Base-by-base conservation (phyloP, 2,113 vertebrate species). In the Eptatretus burgeri region DNA sequence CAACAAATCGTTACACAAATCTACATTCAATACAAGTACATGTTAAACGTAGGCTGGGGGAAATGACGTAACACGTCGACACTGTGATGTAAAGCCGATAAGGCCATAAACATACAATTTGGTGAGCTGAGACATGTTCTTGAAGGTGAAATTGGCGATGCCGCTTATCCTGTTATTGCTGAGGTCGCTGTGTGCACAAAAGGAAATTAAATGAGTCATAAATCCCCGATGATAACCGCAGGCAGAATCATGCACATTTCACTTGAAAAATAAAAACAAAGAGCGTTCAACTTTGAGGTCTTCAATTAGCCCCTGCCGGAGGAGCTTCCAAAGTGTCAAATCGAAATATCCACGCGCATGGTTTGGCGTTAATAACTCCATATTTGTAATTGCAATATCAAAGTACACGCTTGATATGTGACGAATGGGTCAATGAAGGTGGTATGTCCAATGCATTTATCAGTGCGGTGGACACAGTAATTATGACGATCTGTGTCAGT, bases 111-210 rank as follows among this genome's bases (percentile, higher is more conserved):
- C 80, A 79, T 69, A 82, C 80, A 81, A 75, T 0, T 79, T 81
- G 4, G 80, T 81, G 65, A 98, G 79, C 67, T 93, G 87, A 41
- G 81, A 83, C 84, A 95, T 85, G 75, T 98, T 95, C 74, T 70
- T 87, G 81, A 98, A 95, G 73, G 82, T 88, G 68, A 82, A 75
- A 10, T 84, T 79, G 66, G 78, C 75, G 76, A 98, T 67, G 1
- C 76, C 65, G 16, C 82, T 76, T 71, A 98, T 93, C 75, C 88
- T 95, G 78, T 95, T 98, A 80, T 98, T 98, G 76, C 91, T 98
- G 71, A 98, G 73, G 75, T 98, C 91, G 66, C 91, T 98, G 72
- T 56, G 66, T 64, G 69, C 68, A 70, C 65, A 2, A 68, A 66
- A 19, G 27, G 27, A 41, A 41, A 41, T 41, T 3, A 41, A 41